A percentile compares a stretch with the other conserved stretches of the same genome.
phyloP scores from a whole-genome alignment of 2,113 vertebrate genomes.

The Carassius gibelio region DNA sequence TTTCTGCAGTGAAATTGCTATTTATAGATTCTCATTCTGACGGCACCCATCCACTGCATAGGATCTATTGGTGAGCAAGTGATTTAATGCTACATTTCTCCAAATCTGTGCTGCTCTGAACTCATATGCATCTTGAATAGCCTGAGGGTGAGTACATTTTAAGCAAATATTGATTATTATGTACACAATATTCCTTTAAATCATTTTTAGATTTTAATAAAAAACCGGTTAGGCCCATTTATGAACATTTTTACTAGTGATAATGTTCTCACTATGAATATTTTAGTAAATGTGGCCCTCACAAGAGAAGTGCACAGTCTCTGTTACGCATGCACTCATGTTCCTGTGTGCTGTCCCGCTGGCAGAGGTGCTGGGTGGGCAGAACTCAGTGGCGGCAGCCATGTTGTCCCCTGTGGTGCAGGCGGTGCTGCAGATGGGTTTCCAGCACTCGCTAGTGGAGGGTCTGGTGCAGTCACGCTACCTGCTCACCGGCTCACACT shows the following conservation, averaged over 20 bases:
- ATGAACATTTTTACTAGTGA: neutral
- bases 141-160: neutral
- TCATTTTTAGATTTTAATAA: neutral
- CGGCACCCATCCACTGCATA: neutral
- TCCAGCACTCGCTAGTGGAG: conserved; percentile 71
- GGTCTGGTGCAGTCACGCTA: conserved; percentile 74
- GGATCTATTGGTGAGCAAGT: neutral
- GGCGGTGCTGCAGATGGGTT: conserved; percentile 80
- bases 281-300: neutral
- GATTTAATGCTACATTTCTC: neutral
- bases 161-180: neutral
- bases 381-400: conserved; percentile 55
- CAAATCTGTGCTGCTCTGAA: too few species aligned
- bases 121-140: neutral
- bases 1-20: neutral
- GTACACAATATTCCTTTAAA: neutral
- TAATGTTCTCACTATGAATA: neutral
- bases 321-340: conserved; percentile 5
- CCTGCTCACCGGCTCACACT: conserved; percentile 70
- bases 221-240: neutral
- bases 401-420: conserved; percentile 71
- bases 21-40: neutral
- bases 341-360: conserved; percentile 34
- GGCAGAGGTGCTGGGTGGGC: conserved; percentile 71
- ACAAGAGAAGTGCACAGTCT: neutral